Conservation (phyloP, 2,113 vertebrate species). For the Oncorhynchus kisutch region DNA sequence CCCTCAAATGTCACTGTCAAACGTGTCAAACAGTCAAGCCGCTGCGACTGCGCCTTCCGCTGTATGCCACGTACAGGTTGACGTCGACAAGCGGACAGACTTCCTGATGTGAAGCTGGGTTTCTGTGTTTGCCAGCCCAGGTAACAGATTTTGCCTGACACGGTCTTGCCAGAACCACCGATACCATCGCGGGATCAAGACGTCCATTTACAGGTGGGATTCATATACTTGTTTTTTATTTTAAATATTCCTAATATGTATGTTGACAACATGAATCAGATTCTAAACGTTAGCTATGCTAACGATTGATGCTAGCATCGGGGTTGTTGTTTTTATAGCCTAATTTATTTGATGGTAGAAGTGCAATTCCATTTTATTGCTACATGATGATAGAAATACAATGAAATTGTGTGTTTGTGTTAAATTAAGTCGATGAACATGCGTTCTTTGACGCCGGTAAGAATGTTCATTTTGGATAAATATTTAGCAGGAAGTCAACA, state of each 20-base stretch:
- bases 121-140: slow-evolving; percentile 36
- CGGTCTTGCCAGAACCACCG: slow-evolving; percentile 50
- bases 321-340: neutral
- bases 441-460: slow-evolving; percentile 19
- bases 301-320: neutral
- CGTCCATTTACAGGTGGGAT: slow-evolving; percentile 57
- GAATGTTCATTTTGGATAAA: neutral
- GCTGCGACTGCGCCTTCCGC: slow-evolving; percentile 57
- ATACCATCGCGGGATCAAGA: slow-evolving; percentile 56
- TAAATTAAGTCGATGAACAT: neutral
- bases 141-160: slow-evolving; percentile 41
- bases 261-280: neutral
- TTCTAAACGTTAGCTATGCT: neutral
- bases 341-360: no score
- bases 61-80: slow-evolving; percentile 74
- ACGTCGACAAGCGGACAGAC: slow-evolving; percentile 55
- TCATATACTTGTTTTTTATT: neutral
- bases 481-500: slow-evolving; percentile 45
- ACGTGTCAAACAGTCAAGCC: neutral
- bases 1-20: neutral
- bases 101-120: slow-evolving; percentile 67
- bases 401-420: neutral
- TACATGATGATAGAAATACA: neutral
- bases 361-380: no score
- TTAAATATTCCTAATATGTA: neutral